phyloP scores from a whole-genome alignment of 1,140 invertebrate genomes.

The Myzus persicae region DNA sequence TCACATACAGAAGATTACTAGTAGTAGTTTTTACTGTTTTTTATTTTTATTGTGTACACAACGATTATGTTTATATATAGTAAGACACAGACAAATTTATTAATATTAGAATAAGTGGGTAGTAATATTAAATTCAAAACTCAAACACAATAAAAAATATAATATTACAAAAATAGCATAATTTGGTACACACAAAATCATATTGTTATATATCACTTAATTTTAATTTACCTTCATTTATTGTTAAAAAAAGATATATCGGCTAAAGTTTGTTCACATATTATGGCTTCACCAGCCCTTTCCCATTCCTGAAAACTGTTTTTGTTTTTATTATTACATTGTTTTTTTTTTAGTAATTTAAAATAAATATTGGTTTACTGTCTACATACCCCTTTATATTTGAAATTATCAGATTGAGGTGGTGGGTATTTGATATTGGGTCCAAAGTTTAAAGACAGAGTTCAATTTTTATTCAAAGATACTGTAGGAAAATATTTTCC shows the following conservation, averaged over 20 bases:
- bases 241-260: conserved; percentile 90
- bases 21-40: not conserved
- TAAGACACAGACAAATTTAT: not conserved
- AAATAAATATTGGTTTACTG: not conserved
- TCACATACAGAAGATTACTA: no score
- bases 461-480: conserved; percentile 90
- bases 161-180: not conserved
- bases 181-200: not conserved
- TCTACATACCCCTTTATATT: conserved; percentile 78
- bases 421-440: conserved; percentile 91
- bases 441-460: conserved; percentile 95
- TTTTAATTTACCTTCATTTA: conserved; percentile 90
- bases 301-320: conserved; percentile 86
- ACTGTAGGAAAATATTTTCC: conserved; percentile 95
- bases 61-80: no score
- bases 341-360: not conserved
- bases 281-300: conserved; percentile 88
- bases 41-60: not conserved
- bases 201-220: conserved; percentile 64
- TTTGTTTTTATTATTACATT: not conserved
- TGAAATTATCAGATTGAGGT: conserved; percentile 67
- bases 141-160: not conserved
- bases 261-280: conserved; percentile 88
- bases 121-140: not conserved
- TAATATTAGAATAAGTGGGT: not conserved